Evolutionary conservation across 2,797 vertebrate genomes (phyloP).

Genomic region (Chloroceryle inda): DNA sequence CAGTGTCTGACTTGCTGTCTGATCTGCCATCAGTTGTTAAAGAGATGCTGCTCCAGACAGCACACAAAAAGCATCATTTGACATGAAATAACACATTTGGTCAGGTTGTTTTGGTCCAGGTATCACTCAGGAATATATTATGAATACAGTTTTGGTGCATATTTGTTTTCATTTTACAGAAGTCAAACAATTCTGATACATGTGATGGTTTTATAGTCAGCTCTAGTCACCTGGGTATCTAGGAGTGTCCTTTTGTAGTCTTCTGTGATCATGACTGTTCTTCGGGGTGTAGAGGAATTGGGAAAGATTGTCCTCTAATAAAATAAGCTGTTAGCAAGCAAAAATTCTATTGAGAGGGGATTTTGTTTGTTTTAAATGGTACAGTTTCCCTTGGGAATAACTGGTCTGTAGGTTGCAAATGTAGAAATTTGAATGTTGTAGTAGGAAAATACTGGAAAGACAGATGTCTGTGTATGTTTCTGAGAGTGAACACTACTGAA

Average conservation of each 20-base stretch:
- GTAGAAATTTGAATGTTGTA: not conserved
- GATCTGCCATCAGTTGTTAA: fast-evolving
- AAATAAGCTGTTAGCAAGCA: not conserved
- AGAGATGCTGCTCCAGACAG: not conserved
- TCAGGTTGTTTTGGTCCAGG: not conserved
- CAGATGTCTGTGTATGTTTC: not conserved
- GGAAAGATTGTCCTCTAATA: not conserved
- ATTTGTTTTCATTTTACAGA: not conserved
- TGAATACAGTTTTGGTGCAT: not conserved
- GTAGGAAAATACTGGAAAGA: not conserved
- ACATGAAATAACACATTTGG: not conserved
- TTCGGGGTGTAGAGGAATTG: not conserved
- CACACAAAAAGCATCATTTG: not conserved
- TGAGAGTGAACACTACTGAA: not conserved
- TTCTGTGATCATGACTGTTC: not conserved
- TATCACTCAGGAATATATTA: not conserved
- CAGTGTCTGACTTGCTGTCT: not conserved
- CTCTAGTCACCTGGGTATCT: not conserved
- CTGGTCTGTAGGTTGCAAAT: not conserved
- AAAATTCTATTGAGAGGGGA: not conserved
- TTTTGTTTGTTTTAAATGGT: not conserved
- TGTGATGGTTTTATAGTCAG: not conserved
- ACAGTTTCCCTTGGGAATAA: not conserved
- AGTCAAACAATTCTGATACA: not conserved
- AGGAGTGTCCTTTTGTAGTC: not conserved